Evolutionary conservation across 2,797 vertebrate species (phyloP).

Genomic region (Tragopan temminckii): DNA sequence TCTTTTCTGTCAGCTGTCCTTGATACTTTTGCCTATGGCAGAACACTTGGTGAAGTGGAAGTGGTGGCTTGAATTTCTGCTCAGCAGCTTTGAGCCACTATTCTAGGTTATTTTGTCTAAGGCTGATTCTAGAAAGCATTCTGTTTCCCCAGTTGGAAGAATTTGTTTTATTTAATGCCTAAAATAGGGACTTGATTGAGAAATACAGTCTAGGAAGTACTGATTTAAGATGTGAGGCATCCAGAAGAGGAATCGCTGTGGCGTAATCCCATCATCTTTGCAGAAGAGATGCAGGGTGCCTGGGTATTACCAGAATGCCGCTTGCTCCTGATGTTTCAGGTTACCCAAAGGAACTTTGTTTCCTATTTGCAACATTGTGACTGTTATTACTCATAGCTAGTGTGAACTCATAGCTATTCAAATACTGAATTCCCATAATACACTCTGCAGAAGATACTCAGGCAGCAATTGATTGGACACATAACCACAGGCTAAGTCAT

Average conservation of each 20-base stretch:
- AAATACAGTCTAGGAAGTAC: background rate
- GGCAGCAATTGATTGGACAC: background rate
- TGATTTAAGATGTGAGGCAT: background rate
- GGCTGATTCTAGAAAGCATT: background rate
- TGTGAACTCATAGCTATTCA: background rate
- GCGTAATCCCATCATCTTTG: background rate
- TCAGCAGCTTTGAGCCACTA: background rate
- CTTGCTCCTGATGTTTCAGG: background rate
- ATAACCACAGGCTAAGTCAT: background rate
- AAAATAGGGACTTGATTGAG: background rate
- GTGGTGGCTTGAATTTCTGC: background rate
- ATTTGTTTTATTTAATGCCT: background rate
- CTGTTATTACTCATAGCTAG: background rate
- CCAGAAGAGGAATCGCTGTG: background rate
- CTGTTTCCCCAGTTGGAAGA: background rate
- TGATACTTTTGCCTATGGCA: background rate
- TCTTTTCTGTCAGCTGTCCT: fast-evolving
- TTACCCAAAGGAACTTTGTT: background rate
- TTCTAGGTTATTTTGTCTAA: background rate
- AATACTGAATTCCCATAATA: background rate
- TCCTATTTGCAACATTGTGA: background rate
- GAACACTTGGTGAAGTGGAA: background rate
- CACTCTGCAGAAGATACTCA: background rate
- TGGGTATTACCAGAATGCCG: fast-evolving
- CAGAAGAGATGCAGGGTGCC: background rate